Base-by-base conservation (phyloP, 2,888 invertebrate genomes). In the Drosophila fulvimacula region DNA sequence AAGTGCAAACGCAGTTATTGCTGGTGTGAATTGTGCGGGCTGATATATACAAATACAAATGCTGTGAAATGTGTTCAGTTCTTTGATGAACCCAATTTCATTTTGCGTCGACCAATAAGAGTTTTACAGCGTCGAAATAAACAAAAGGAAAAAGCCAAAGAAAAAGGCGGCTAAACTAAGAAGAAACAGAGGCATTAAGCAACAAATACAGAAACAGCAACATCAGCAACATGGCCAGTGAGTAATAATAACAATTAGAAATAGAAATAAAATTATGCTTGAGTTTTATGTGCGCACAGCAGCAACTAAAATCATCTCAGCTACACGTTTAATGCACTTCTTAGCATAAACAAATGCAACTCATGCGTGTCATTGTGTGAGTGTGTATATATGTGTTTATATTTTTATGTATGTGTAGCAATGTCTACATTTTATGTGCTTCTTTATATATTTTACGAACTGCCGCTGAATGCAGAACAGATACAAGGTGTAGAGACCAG, bases 151-250 rank as follows among this genome's bases (percentile, higher is more conserved):
- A 52, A 21, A 32, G 51, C 17, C 11, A 27, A 24, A 17, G 17
- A 30, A 70, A 60, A 70, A 58, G 66, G 62, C 76, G 75, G 75
- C 62, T 57, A 72, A 69, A 57, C 19, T 36, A 70, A 57, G 60
- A 67, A 66, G 58, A 69, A 65, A 49, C 59, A 67, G 27, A 38
- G 17, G 52, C 38, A 72, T 61, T 52, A 72, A 55, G 46, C 51
- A 79, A 49, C 65, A 73, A 73, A 39, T 55, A 34, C 55, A 71
- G 56, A 49, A 63, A 51, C 57, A 71, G 36, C 59, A 66, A 69
- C 52, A 42, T 21, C 21, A 69, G 21, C 61, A 69, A 66, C 76
- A 90, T 91, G 91, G 90, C 91, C 81, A 90, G 91, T 91, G 76
- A 91, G 91, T 91, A 91, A 81, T 73, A 79, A 75, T 69, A 69